phyloP scores from a whole-genome alignment of 2,797 vertebrate genomes.

The Peromyscus eremicus region DNA sequence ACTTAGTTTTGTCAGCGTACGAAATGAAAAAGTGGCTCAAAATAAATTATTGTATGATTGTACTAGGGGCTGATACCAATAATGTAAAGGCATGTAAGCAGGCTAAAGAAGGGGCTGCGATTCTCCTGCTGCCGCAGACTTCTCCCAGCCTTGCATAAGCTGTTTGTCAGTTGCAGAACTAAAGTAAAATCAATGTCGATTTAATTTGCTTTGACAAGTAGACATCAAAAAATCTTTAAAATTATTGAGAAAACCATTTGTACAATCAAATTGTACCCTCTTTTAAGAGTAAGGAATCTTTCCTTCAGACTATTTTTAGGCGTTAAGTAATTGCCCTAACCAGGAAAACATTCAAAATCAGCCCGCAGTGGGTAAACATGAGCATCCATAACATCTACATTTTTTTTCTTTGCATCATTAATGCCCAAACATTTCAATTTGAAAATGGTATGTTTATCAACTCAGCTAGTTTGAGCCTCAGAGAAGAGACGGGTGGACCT shows the following conservation, averaged over 20 bases:
- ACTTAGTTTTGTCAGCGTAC: constrained; percentile 18
- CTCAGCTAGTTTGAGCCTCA: not conserved
- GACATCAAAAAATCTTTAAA: constrained; percentile 44
- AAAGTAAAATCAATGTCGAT: constrained; percentile 52
- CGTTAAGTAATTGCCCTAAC: constrained; percentile 39
- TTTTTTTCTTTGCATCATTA: not conserved
- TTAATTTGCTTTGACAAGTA: constrained; percentile 58
- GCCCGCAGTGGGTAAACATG: not conserved
- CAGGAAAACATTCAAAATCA: constrained; percentile 25
- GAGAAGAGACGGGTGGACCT: not conserved
- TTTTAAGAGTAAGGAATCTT: not conserved
- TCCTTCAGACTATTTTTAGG: constrained; percentile 14
- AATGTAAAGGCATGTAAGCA: not conserved
- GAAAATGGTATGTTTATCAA: not conserved
- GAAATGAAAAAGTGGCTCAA: not conserved
- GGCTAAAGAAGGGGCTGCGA: not conserved
- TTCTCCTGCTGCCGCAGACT: not conserved
- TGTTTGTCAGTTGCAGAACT: not conserved
- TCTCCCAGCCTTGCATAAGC: not conserved
- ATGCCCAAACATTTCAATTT: constrained; percentile 25
- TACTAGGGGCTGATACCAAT: constrained; percentile 17
- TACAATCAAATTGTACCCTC: not conserved
- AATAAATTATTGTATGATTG: constrained; percentile 4
- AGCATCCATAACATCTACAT: not conserved
- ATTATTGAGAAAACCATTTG: constrained; percentile 23